Base-by-base conservation (phyloP, 2,888 invertebrate species). In the Diaphora mendica region DNA sequence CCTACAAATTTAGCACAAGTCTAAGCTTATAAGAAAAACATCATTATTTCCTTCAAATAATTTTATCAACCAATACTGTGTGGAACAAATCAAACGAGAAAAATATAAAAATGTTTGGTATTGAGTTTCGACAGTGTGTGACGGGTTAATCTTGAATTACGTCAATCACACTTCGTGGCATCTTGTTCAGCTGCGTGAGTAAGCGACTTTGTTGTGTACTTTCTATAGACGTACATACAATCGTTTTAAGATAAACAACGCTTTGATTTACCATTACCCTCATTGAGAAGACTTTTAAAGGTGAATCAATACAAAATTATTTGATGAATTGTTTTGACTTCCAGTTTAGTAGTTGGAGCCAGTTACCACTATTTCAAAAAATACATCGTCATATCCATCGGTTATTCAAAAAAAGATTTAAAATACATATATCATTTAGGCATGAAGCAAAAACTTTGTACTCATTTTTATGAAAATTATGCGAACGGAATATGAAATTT, bases 111-210 rank as follows among this genome's bases (percentile, higher is more conserved):
- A 66, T 42, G 66, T 17, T 30, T 44, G 17, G 8, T 44, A 9
- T 7, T 26, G 44, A 9, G 42, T 9, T 66, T 66, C 44, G 66
- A 66, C 66, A 30, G 8, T 44, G 42, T 66, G 15, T 66, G 66
- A 66, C 42, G 44, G 66, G 44, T 44, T 66, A 66, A 66, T 66
- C 66, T 66, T 44, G 66, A 66, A 44, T 42, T 44, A 20, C 42
- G 66, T 66, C 66, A 26, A 30, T 66, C 66, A 66, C 30, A 44
- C 42, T 66, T 44, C n/a, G 44, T 15, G 44, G 44, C 44, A 26
- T 66, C 66, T 42, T 42, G 66, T 39, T 66, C 2, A 4, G n/a
- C 55, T 8, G n/a, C 1, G 26, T 13, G 44, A 42, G 42, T 9
- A 26, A 39, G 66, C 42, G 42, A 66, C 42, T 15, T 42, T 66